Evolutionary conservation across 1,140 invertebrate genomes (phyloP), one percentile per base, ranked within the genome.

Genomic region (Polypedilum pembai): DNA sequence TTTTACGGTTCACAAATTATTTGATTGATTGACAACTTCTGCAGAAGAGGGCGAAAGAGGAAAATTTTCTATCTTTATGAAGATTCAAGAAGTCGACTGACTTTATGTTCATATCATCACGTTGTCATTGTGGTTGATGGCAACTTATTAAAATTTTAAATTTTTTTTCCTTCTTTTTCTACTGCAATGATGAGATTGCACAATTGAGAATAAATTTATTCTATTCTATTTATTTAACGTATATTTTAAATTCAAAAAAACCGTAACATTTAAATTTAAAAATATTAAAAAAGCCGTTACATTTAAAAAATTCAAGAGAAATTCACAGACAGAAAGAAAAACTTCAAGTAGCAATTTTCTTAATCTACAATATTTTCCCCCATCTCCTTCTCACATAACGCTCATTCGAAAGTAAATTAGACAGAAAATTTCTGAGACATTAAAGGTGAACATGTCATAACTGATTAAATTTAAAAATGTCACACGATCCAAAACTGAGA

Each of bases 21-120:
- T 69, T 69, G 65, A 69, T 69, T 69, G 65, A 69, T 69, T 69
- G 65, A 69, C 65, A 69, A 15, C n/a, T 69, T 18, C 65, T 69
- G 20, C 8, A 21, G 18, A 8, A 69, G 65, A 69, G 17, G 20
- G 17, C n/a, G 4, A 4, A 56, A 15, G n/a, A n/a, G 45, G 45
- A 56, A 15, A 56, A n/a, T 3, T 33, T n/a, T n/a, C n/a, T 33
- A 33, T 33, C 24, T 33, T 33, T 33, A 33, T 33, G 5, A 33
- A 33, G 24, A 33, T 33, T 33, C 24, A 33, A 56, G 15, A 56
- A n/a, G 45, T 56, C 12, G 45, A n/a, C 8, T n/a, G n/a, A n/a
- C 45, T 56, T 15, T 33, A 33, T 33, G n/a, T 56, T 56, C 45
- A 15, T n/a, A n/a, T 56, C 12, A 56, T 56, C 45, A 15, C 45